Evolutionary conservation across 1,140 invertebrate genomes (phyloP).

Genomic region (Tetramorium parvispinum): DNA sequence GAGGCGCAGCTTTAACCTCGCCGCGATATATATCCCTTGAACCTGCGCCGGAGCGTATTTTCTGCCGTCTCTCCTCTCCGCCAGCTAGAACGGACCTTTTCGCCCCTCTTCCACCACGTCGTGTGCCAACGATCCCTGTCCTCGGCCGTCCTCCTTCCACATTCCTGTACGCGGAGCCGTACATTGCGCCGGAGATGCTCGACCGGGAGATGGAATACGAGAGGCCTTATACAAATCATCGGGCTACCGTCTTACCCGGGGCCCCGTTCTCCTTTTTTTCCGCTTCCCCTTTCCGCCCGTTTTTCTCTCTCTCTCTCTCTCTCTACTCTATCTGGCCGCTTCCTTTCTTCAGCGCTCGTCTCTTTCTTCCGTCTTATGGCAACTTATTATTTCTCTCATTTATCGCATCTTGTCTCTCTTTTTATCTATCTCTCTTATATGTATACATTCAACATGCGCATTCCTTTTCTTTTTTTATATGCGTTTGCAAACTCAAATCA

Average conservation of each 20-base stretch:
- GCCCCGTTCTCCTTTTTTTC: conserved; percentile 69
- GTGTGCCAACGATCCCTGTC: conserved; percentile 74
- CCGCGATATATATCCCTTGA: conserved; percentile 65
- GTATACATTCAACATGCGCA: neutral
- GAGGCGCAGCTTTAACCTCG: conserved; percentile 67
- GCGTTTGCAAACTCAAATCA: neutral
- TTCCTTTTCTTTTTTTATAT: neutral
- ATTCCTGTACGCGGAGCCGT: conserved; percentile 70
- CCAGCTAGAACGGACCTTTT: conserved; percentile 66
- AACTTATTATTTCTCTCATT: conserved; percentile 69
- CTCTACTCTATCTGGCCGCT: neutral
- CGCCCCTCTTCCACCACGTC: conserved; percentile 65
- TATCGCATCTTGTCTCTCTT: conserved; percentile 55
- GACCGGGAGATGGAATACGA: conserved; percentile 81
- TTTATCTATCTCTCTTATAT: neutral
- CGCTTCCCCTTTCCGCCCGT: conserved; percentile 51
- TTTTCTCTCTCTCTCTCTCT: conserved; percentile 21
- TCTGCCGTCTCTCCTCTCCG: conserved; percentile 49
- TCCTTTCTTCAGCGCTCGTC: conserved; percentile 49
- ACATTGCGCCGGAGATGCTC: conserved; percentile 60
- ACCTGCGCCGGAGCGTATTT: conserved; percentile 69
- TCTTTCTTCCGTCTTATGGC: conserved; percentile 36
- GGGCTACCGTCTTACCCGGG: conserved; percentile 82
- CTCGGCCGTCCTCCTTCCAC: conserved; percentile 71
- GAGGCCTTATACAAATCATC: conserved; percentile 83